Evolutionary conservation across 1,140 invertebrate species (phyloP).

Genomic region (Micrasema minimum): DNA sequence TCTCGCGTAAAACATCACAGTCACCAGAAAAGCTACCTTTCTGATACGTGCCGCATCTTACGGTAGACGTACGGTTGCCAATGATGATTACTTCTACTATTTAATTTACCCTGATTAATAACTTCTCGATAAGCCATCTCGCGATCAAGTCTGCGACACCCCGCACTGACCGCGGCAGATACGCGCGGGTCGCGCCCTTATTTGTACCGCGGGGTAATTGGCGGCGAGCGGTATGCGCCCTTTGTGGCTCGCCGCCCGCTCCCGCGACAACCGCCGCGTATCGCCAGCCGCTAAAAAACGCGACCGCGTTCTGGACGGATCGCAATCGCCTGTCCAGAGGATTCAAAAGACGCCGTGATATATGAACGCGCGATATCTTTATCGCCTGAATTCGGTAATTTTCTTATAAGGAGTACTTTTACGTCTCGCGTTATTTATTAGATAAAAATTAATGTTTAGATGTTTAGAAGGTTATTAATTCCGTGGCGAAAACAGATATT

Average conservation of each 20-base stretch:
- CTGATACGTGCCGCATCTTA: too few species aligned
- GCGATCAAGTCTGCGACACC: neutral
- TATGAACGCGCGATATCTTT: neutral
- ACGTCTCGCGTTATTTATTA: neutral
- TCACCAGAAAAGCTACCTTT: too few species aligned
- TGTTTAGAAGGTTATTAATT: too few species aligned
- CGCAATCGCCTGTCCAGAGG: neutral
- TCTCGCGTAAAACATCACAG: too few species aligned
- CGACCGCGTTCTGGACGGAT: neutral
- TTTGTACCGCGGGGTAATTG: constrained; percentile 44
- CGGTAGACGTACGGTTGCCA: too few species aligned
- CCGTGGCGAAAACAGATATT: too few species aligned
- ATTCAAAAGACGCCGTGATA: constrained; percentile 6
- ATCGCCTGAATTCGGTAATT: too few species aligned
- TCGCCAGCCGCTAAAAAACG: constrained; percentile 29
- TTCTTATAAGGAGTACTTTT: neutral
- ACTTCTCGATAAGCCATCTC: too few species aligned
- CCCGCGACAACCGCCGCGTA: constrained; percentile 9
- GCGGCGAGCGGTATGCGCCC: constrained; percentile 15
- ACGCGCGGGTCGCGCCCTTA: constrained; percentile 38
- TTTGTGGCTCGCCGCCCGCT: constrained; percentile 1
- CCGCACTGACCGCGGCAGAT: neutral
- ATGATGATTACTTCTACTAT: too few species aligned
- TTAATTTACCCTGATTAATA: too few species aligned
- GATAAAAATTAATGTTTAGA: neutral